phyloP scores from a whole-genome alignment of 2,113 vertebrate species.

The Actenoides lindsayi region DNA sequence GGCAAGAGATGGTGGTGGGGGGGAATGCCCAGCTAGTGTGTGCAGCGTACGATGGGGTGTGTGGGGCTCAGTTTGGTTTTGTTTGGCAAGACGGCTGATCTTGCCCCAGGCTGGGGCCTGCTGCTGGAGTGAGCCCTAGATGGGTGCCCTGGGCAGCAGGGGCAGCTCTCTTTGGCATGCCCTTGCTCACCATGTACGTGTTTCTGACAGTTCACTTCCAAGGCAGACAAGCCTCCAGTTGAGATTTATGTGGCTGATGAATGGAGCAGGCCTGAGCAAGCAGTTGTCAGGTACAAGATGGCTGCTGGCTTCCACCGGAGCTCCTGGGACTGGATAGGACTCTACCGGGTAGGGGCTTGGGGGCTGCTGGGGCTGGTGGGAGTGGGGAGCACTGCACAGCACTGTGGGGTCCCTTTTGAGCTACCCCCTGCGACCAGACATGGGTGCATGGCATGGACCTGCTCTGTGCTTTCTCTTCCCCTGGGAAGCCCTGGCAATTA shows the following conservation, averaged over 20 bases:
- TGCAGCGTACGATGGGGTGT: not conserved
- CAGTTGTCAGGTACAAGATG: conserved; percentile 84
- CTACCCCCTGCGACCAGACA: not conserved
- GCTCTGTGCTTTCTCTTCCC: not conserved
- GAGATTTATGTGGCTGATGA: conserved; percentile 88
- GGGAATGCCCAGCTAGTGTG: not conserved
- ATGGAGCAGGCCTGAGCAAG: conserved; percentile 89
- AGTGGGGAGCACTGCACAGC: not conserved
- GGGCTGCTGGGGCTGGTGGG: not conserved
- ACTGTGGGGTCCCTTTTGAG: not conserved
- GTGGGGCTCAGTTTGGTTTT: not conserved
- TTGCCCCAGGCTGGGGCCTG: not conserved
- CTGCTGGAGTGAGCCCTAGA: not conserved
- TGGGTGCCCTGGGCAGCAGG: not conserved
- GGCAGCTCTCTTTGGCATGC: not conserved
- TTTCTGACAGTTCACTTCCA: conserved; percentile 87
- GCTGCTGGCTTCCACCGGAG: conserved; percentile 87
- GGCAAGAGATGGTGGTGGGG: not conserved
- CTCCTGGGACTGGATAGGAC: conserved; percentile 98
- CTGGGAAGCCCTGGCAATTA: not conserved
- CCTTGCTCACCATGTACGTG: not conserved
- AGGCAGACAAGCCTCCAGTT: conserved; percentile 83
- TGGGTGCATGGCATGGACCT: not conserved
- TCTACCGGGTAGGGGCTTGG: conserved; percentile 86
- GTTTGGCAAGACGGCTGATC: not conserved